Base-by-base conservation (phyloP, 2,797 vertebrate species). In the Sebastes hubbsi region DNA sequence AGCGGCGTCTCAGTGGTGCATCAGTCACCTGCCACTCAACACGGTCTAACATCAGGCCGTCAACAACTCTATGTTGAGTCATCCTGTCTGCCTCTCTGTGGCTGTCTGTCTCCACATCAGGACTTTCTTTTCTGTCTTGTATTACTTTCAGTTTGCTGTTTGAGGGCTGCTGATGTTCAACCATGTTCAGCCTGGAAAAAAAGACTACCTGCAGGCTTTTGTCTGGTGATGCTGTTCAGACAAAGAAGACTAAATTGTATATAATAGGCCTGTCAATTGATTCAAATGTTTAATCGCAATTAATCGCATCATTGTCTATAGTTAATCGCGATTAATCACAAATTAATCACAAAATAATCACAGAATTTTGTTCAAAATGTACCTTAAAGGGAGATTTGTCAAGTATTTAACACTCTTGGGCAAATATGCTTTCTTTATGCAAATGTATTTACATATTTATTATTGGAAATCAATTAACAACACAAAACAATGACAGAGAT, bases 21-120 rank as follows among this genome's bases (percentile, higher is more conserved):
- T 92, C 92, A 89, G 92, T 92, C 89, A 93, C 52, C 91, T 92
- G 90, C 81, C 91, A 94, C 85, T 94, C 91, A 90, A 58, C 82
- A 52, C 29, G 27, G 61, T 77, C 88, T 5, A 83, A 71, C 82
- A 87, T 80, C 78, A 87, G 71, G 74, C 84, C 54, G 62, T 81
- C 72, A 80, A 85, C 75, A 46, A 77, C 34, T 36, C 30, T n/a
- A 20, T 24, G 12, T 54, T 73, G 69, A 76, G 42, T 88, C 66
- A 75, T 74, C 86, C 75, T 75, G 46, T 79, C 76, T 77, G 72
- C 54, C 36, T 80, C 66, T 75, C 69, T 63, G 62, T 64, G 70
- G 30, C 58, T 75, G 38, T 78, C 84, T 61, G 8, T 78, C 70
- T 81, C 30, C 64, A 77, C 69, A 24, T 8, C 72, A 61, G 52